Base-by-base conservation (phyloP, 1,140 invertebrate genomes). In the Drosophila mayri region DNA sequence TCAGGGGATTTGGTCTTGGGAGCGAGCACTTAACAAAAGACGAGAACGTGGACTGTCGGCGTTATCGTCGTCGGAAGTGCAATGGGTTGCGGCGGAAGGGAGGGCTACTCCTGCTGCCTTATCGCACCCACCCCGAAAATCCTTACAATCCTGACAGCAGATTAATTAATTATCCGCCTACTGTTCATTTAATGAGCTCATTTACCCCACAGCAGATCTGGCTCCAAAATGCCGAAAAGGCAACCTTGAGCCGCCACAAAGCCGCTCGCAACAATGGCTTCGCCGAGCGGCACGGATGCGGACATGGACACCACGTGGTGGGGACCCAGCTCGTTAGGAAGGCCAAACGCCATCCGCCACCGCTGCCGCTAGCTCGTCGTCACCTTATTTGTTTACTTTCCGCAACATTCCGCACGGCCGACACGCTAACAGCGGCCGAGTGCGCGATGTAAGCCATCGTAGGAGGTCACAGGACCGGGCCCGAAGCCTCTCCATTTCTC, bases 381-480 rank as follows among this genome's bases (percentile, higher is more conserved):
- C 52, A 55, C 37, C 55, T 32, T 66, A 67, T 67, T 86, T 84
- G 82, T 85, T 84, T 84, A 86, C 82, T 64, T 81, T 77, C 63
- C 54, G 41, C 67, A 77, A 84, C 81, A 84, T 66, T 86, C 59
- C 77, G 66, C 66, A 60, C 76, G 62, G 79, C 72, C 72, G 66
- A 73, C 66, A 59, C 59, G 20, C 61, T 59, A 67, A 77, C 73
- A 44, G 65, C 16, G n/a, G 43, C 25, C 57, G 78, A 80, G 25
- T 43, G 47, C 16, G 28, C n/a, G 1, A 76, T 82, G 81, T 84
- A 65, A 64, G 20, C 14, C 40, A 12, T 63, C 59, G 65, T 52
- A 41, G 52, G 44, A 46, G 60, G 30, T 47, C 32, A 47, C 37
- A 52, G 79, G 49, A 59, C 46, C 28, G 49, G 28, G 28, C 37